These are phyloP conservation scores for Archocentrus centrarchus DNA, from an alignment of 2,113 vertebrate genomes.

Conservation along the genomic window DNA sequence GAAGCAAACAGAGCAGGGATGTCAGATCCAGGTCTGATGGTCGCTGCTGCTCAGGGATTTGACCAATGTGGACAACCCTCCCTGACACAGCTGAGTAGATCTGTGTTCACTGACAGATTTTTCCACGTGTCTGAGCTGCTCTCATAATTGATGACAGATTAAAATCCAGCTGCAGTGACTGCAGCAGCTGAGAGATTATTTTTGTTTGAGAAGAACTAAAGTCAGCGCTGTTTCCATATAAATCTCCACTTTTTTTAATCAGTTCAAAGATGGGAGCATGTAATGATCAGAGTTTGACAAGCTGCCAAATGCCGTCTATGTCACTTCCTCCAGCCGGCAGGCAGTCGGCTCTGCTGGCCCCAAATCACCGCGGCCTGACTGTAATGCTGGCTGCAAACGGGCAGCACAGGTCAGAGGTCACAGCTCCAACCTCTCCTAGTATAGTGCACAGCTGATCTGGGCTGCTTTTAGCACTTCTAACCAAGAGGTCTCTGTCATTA, in stretches of 20 bases:
- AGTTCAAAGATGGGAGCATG: constrained; percentile 22
- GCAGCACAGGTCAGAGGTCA: constrained; percentile 25
- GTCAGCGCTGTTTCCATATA: neutral
- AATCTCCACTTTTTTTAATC: neutral
- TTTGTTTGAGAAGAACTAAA: neutral
- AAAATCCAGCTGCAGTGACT: neutral
- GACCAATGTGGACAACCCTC: constrained; percentile 9
- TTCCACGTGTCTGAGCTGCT: constrained; percentile 16
- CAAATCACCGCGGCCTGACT: neutral
- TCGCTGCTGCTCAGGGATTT: neutral
- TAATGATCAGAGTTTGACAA: neutral
- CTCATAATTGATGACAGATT: constrained; percentile 33
- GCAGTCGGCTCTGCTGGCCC: constrained; percentile 12
- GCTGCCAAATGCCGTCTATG: constrained; percentile 20
- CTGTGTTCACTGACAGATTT: neutral
- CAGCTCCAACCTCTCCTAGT: neutral
- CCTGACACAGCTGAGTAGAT: neutral
- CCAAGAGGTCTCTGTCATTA: neutral
- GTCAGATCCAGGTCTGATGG: neutral
- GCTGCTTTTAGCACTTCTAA: neutral
- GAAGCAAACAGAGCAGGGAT: neutral
- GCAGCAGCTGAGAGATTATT: neutral
- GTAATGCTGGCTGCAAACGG: accelerated
- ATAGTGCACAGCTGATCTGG: too few relatives aligned
- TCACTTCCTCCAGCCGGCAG: constrained; percentile 17